phyloP scores from a whole-genome alignment of 2,113 vertebrate species.

The Corythornis madagascariensis region DNA sequence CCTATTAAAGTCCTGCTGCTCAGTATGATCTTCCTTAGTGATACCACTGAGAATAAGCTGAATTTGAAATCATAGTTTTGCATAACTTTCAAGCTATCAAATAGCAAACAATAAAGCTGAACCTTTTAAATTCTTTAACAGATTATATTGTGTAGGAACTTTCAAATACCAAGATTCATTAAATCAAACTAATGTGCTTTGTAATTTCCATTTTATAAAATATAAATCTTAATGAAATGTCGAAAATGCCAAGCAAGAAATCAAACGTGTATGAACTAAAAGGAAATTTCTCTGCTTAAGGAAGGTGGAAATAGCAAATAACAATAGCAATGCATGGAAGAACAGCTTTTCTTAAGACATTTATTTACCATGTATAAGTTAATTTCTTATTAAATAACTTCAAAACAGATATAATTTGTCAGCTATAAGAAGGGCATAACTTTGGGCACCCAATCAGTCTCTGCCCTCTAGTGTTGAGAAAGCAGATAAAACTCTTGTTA shows the following conservation, averaged over 20 bases:
- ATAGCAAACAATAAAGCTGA: conserved; percentile 48
- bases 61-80: conserved; percentile 70
- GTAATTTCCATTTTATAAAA: conserved; percentile 17
- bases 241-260: neutral
- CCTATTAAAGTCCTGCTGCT: conserved; percentile 68
- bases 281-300: neutral
- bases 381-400: conserved; percentile 48
- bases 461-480: conserved; percentile 87
- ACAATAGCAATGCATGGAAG: neutral
- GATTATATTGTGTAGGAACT: neutral
- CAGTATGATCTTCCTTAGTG: conserved; percentile 62
- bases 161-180: conserved; percentile 24
- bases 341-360: neutral
- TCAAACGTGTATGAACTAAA: neutral
- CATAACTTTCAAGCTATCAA: conserved; percentile 68
- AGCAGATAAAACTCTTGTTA: conserved; percentile 70
- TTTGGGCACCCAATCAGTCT: conserved; percentile 75
- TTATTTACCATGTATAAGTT: conserved; percentile 30
- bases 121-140: conserved; percentile 57
- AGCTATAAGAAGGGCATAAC: conserved; percentile 69
- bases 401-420: conserved; percentile 68
- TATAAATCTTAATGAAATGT: neutral
- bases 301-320: neutral
- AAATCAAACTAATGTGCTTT: conserved; percentile 28
- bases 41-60: conserved; percentile 66